A percentile compares a stretch with the other conserved stretches of the same genome.
Evolutionary conservation across 1,140 invertebrate genomes (phyloP).

Genomic region (Drosophila serrata): DNA sequence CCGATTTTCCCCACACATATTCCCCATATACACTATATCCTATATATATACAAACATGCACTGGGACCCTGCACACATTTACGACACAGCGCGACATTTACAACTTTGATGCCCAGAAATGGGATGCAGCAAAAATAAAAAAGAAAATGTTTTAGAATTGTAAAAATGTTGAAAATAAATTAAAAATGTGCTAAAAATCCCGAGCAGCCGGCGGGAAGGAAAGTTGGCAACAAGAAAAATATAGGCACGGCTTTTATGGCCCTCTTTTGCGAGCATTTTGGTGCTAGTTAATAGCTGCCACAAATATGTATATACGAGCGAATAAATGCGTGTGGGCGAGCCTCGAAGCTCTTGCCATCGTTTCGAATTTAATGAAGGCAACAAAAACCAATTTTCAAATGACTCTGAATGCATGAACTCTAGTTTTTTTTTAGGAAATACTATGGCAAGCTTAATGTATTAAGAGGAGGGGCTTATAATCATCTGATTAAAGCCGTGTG

Average conservation of each 20-base stretch:
- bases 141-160: conserved; percentile 66
- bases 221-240: conserved; percentile 6
- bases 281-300: conserved; percentile 56
- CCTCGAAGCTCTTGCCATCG: conserved; percentile 19
- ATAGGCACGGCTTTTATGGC: conserved; percentile 51
- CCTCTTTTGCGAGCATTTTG: conserved; percentile 59
- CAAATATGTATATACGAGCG: conserved; percentile 26
- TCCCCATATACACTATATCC: conserved; percentile 47
- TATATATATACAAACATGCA: conserved; percentile 6
- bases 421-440: background rate
- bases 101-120: conserved; percentile 78
- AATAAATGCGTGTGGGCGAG: conserved; percentile 46
- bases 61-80: conserved; percentile 51
- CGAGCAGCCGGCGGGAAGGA: conserved; percentile 36
- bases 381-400: conserved; percentile 40
- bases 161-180: conserved; percentile 83
- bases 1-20: conserved; percentile 30
- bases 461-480: background rate
- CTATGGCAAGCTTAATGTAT: background rate
- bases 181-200: conserved; percentile 77
- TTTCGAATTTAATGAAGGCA: conserved; percentile 45
- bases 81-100: conserved; percentile 81
- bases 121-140: conserved; percentile 29
- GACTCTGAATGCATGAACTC: conserved; percentile 13
- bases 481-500: background rate